Evolutionary conservation across 2,113 vertebrate genomes (phyloP).

Genomic region (Rynchops niger): DNA sequence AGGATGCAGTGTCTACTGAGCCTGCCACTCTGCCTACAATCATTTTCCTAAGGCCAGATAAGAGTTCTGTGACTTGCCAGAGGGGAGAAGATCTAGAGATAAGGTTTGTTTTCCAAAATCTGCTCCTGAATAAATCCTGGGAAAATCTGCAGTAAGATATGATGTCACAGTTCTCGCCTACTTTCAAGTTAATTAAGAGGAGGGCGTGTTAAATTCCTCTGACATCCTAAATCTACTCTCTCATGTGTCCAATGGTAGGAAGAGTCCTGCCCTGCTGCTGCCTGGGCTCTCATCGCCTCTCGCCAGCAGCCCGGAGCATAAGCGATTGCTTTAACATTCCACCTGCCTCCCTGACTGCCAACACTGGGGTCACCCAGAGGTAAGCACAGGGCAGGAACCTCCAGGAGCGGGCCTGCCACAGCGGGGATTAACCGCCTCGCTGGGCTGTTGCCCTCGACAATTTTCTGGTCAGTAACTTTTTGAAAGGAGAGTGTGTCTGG

Average conservation of each 20-base stretch:
- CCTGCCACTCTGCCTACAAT: not conserved
- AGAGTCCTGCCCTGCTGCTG: not conserved
- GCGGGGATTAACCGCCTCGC: constrained; percentile 45
- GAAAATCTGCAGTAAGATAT: not conserved
- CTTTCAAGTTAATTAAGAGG: not conserved
- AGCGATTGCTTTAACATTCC: not conserved
- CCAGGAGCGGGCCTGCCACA: not conserved
- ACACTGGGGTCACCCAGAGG: constrained; percentile 10
- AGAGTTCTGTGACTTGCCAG: not conserved
- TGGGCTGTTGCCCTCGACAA: constrained; percentile 12
- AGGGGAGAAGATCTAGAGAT: not conserved
- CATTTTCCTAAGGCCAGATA: constrained; percentile 28
- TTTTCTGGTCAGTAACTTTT: constrained; percentile 63
- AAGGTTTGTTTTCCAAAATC: constrained; percentile 20
- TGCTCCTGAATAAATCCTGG: not conserved
- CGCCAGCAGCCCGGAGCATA: not conserved
- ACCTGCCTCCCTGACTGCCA: constrained; percentile 5
- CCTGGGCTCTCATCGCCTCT: not conserved
- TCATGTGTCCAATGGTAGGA: rapidly evolving
- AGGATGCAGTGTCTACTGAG: not conserved
- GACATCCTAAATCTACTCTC: not conserved
- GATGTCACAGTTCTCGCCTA: not conserved
- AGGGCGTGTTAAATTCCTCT: not conserved
- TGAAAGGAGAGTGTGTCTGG: constrained; percentile 61
- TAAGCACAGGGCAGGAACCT: not conserved